These are phyloP conservation scores for Melanostoma scalare DNA, from an alignment of 2,888 invertebrate genomes.

Conservation along the genomic window DNA sequence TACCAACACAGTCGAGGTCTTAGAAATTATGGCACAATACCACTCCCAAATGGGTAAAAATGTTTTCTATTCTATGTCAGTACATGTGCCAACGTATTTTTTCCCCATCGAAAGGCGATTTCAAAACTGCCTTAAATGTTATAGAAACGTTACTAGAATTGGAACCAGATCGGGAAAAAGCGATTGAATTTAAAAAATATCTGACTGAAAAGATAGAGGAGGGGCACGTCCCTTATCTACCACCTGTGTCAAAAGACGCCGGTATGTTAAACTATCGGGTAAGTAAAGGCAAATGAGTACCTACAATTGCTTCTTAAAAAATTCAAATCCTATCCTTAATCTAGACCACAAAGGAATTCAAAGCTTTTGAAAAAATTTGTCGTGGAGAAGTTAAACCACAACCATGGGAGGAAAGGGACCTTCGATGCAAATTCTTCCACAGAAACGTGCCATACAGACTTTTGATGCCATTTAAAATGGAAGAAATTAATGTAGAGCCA, in stretches of 20 bases:
- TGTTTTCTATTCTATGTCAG: not conserved
- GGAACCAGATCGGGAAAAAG: slow-evolving; percentile 90
- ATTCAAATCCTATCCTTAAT: not conserved
- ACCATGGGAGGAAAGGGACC: slow-evolving; percentile 77
- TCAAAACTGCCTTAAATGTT: slow-evolving; percentile 90
- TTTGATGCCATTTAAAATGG: slow-evolving; percentile 83
- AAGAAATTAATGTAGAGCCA: slow-evolving; percentile 83
- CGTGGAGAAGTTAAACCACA: slow-evolving; percentile 83
- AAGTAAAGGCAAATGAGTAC: too few relatives aligned
- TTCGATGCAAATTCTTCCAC: slow-evolving; percentile 80
- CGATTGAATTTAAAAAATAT: slow-evolving; percentile 92
- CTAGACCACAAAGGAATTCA: too few relatives aligned
- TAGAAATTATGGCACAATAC: slow-evolving; percentile 77
- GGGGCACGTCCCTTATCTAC: slow-evolving; percentile 50
- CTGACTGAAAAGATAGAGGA: slow-evolving; percentile 90
- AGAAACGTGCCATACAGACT: slow-evolving; percentile 80
- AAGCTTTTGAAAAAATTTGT: too few relatives aligned
- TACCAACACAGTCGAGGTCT: slow-evolving; percentile 75
- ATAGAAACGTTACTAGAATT: slow-evolving; percentile 92
- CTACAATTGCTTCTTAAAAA: too few relatives aligned
- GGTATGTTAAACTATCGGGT: too few relatives aligned
- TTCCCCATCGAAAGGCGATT: slow-evolving; percentile 85
- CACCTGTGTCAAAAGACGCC: too few relatives aligned
- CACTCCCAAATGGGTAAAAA: slow-evolving; percentile 76
- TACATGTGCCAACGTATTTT: too few relatives aligned